These are phyloP conservation scores for Hypomecis punctinalis DNA, from an alignment of 2,888 invertebrate species.

Conservation along the genomic window DNA sequence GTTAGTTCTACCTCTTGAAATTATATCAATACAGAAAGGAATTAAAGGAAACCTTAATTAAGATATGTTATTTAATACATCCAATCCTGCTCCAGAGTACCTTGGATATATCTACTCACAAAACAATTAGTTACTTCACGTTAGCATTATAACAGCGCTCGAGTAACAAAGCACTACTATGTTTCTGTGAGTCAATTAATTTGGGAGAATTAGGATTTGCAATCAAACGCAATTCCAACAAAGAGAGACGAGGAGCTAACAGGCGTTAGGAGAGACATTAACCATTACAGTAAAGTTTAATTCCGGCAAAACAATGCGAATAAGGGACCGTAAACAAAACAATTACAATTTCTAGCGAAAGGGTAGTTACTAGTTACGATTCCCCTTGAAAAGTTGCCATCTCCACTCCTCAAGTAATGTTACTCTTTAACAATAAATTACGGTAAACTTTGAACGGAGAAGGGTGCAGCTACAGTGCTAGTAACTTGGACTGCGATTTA, in stretches of 20 bases:
- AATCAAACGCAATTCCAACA: slow-evolving; percentile 32
- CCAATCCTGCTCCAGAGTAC: no score
- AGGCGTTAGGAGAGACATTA: slow-evolving; percentile 50
- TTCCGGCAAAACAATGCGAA: slow-evolving; percentile 63
- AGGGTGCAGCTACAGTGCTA: slow-evolving; percentile 46
- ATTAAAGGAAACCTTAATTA: no score
- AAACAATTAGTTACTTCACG: neutral
- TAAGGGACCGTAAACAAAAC: slow-evolving; percentile 68
- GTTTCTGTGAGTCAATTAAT: slow-evolving; percentile 23
- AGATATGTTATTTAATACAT: no score
- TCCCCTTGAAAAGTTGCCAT: slow-evolving; percentile 63
- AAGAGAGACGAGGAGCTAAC: slow-evolving; percentile 28
- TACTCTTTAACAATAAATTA: slow-evolving; percentile 65
- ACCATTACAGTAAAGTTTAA: slow-evolving; percentile 68
- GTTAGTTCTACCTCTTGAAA: no score
- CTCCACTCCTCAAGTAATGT: slow-evolving; percentile 59
- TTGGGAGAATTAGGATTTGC: slow-evolving; percentile 26
- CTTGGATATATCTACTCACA: no score
- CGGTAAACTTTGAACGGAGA: slow-evolving; percentile 55
- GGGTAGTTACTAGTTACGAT: slow-evolving; percentile 66
- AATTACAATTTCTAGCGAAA: slow-evolving; percentile 63
- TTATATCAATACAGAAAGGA: no score
- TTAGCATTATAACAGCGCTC: neutral
- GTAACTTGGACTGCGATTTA: slow-evolving; percentile 18
- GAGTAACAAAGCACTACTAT: slow-evolving; percentile 4